A percentile compares a stretch with the other conserved stretches of the same genome.
Conservation (phyloP, 1,140 invertebrate species). For the Hestina assimilis region DNA sequence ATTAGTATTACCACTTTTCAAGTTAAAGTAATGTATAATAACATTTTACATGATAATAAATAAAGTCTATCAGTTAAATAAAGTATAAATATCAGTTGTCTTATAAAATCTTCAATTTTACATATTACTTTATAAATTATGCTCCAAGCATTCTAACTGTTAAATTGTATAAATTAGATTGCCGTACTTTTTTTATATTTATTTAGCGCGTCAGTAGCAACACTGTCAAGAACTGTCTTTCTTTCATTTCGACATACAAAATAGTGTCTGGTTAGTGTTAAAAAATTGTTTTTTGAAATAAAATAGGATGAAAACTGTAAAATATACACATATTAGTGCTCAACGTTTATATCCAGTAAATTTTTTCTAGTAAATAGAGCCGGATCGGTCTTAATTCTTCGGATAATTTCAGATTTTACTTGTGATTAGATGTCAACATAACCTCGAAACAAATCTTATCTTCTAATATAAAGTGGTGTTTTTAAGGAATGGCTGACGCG, state of each 20-base stretch:
- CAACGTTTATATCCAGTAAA: slow-evolving; percentile 4
- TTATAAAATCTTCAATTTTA: no score
- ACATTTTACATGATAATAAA: background rate
- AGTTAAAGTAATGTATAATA: background rate
- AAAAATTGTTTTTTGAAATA: slow-evolving; percentile 37
- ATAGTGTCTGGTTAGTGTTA: slow-evolving; percentile 62
- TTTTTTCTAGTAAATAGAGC: slow-evolving; percentile 11
- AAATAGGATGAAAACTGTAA: slow-evolving; percentile 16
- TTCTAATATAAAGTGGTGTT: slow-evolving; percentile 38
- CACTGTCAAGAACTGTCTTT: slow-evolving; percentile 58
- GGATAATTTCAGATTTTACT: slow-evolving; percentile 57
- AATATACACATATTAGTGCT: background rate
- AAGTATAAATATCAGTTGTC: background rate
- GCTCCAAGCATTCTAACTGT: no score
- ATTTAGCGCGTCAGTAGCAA: slow-evolving; percentile 35
- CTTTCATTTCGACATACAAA: slow-evolving; percentile 60
- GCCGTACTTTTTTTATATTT: background rate
- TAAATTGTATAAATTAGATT: no score
- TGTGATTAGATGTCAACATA: slow-evolving; percentile 66
- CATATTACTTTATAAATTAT: no score
- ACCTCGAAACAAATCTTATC: slow-evolving; percentile 47
- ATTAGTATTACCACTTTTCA: background rate
- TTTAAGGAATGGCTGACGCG: slow-evolving; percentile 83
- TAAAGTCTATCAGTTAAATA: background rate
- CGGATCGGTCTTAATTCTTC: slow-evolving; percentile 36